Conservation (phyloP, 1,140 invertebrate species). For the Solen grandis region DNA sequence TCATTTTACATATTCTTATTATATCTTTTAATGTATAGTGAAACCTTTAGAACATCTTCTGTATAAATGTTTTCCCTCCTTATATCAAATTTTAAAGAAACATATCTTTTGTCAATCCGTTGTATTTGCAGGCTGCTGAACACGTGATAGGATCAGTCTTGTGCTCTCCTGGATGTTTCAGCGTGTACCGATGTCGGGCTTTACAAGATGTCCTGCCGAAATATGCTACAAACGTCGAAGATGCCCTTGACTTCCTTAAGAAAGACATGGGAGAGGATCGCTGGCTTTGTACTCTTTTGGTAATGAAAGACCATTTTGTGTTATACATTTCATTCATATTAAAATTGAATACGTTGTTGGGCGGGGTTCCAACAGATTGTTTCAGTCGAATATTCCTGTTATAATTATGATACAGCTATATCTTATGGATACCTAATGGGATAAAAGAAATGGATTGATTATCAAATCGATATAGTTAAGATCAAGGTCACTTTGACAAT, state of each 20-base stretch:
- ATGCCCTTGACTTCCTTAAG: slow-evolving; percentile 98
- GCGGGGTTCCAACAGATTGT: not conserved
- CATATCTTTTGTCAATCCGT: too few species aligned
- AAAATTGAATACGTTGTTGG: not conserved
- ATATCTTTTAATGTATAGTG: too few species aligned
- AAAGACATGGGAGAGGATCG: slow-evolving; percentile 97
- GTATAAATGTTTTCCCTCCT: too few species aligned
- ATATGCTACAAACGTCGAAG: slow-evolving; percentile 95
- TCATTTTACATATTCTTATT: too few species aligned
- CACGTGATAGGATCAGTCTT: slow-evolving; percentile 77
- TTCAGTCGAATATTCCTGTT: not conserved
- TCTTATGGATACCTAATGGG: not conserved
- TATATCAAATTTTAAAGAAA: too few species aligned
- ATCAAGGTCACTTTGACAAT: too few species aligned
- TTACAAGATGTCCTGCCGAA: slow-evolving; percentile 98
- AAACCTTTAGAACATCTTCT: too few species aligned
- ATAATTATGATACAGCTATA: not conserved
- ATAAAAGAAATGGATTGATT: not conserved
- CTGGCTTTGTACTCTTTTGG: too few species aligned
- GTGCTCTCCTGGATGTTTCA: slow-evolving; percentile 95
- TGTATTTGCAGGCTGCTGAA: slow-evolving; percentile 70
- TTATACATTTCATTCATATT: not conserved
- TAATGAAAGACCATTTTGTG: slow-evolving; percentile 72
- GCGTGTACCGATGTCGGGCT: slow-evolving; percentile 92
- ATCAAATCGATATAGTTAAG: not conserved